Evolutionary conservation across 1,140 invertebrate genomes (phyloP), one percentile per base, ranked within the genome.

Genomic region (Drosophila ogumai): DNA sequence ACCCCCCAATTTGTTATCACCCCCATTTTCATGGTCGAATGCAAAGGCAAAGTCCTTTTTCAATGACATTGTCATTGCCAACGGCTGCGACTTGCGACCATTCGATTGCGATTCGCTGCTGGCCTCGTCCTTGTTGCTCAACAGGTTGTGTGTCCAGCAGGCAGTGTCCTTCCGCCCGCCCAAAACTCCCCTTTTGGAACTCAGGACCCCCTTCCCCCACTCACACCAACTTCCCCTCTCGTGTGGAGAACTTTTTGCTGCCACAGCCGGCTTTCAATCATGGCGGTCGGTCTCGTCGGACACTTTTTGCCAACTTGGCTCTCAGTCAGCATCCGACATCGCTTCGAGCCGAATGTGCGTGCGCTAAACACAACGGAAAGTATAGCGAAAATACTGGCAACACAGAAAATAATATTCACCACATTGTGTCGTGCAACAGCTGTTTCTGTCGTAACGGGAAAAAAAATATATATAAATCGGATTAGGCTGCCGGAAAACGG

Each of bases 281-380:
- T 72, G 68, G 68, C 67, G 67, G 49, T 55, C 43, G 55, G 34
- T 57, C 22, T 58, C 17, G 49, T 72, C 52, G 66, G 66, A 72
- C 68, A 58, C 68, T 72, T 72, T 72, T 72, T 72, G 66, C 66
- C 66, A 71, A 72, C 66, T 71, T 76, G 74, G 36, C 71, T 75
- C 71, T 84, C 81, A 84, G 76, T 84, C 82, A 85, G 60, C 81
- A 79, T 66, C 66, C 74, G 81, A 85, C 81, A 73, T 32, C 77
- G 76, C 68, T 68, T 63, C 60, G 67, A 81, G 81, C 76, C 67
- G 65, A 84, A 84, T 77, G 76, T 85, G 72, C 76, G 81, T 84
- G 71, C 65, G 75, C 75, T 78, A 76, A 49, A 36, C 49, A 36
- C 49, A 71, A 46, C 59, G 38, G 32, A 43, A 54, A 54, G 32